Evolutionary conservation across 2,113 vertebrate genomes (phyloP).

Genomic region (Microtus pennsylvanicus): DNA sequence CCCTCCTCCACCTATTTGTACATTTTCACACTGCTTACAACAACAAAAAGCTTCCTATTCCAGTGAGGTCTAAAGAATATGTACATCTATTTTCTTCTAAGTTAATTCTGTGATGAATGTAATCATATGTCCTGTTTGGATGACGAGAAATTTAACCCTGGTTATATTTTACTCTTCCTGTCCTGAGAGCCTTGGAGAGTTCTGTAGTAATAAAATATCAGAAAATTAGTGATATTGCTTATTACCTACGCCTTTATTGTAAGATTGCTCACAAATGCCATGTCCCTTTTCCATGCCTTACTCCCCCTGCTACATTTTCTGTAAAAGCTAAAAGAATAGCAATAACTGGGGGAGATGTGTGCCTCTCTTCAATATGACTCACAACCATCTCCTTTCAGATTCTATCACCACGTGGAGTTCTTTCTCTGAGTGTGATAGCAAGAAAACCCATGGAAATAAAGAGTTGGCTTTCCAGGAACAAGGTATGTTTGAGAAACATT

Average conservation of each 20-base stretch:
- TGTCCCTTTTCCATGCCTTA: neutral
- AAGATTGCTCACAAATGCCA: neutral
- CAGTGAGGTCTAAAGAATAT: neutral
- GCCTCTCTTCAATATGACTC: rapidly evolving
- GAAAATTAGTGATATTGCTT: neutral
- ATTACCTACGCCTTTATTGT: neutral
- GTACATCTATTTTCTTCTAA: neutral
- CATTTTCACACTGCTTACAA: neutral
- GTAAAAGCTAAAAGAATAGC: neutral
- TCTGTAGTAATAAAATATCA: neutral
- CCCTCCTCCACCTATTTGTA: neutral
- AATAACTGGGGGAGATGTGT: neutral
- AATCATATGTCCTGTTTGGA: neutral
- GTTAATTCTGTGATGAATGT: neutral
- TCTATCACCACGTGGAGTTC: rapidly evolving
- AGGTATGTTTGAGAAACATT: neutral
- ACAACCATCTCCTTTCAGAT: neutral
- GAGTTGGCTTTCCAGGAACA: neutral
- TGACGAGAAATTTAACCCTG: neutral
- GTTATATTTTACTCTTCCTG: neutral
- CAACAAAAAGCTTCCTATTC: neutral
- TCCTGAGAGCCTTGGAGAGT: neutral
- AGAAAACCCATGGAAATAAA: neutral
- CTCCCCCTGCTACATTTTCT: neutral
- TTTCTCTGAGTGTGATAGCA: neutral